A percentile compares a stretch with the other conserved stretches of the same genome.
Conservation (phyloP, 2,888 invertebrate genomes). For the Hecatera dysodea region DNA sequence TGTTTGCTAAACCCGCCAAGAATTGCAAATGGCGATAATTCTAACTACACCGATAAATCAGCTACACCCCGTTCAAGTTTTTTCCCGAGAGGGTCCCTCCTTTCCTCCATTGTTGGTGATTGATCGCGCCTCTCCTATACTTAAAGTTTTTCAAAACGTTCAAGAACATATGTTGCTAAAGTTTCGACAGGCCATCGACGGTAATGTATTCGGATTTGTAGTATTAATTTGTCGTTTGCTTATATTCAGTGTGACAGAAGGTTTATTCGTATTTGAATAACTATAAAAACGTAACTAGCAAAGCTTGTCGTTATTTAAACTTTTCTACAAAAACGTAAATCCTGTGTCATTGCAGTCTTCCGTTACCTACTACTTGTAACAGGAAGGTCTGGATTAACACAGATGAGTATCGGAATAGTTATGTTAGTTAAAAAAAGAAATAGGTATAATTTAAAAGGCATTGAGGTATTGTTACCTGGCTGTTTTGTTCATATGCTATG, state of each 20-base stretch:
- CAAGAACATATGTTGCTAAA: slow-evolving; percentile 82
- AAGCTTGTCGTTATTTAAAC: not conserved
- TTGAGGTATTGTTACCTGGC: too few species aligned
- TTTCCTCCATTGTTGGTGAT: slow-evolving; percentile 85
- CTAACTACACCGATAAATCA: slow-evolving; percentile 90
- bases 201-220: slow-evolving; percentile 69
- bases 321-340: not conserved
- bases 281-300: not conserved
- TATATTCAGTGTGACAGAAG: slow-evolving; percentile 21
- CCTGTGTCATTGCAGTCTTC: too few species aligned
- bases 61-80: slow-evolving; percentile 85
- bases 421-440: too few species aligned
- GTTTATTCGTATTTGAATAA: not conserved
- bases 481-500: too few species aligned
- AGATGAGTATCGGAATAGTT: not conserved
- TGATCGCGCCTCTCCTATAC: slow-evolving; percentile 83
- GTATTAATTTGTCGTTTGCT: slow-evolving; percentile 73
- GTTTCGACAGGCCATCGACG: slow-evolving; percentile 71
- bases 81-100: slow-evolving; percentile 85
- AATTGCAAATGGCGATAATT: slow-evolving; percentile 91
- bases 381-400: not conserved
- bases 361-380: too few species aligned
- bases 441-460: too few species aligned
- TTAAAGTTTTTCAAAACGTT: slow-evolving; percentile 79
- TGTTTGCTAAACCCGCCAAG: slow-evolving; percentile 85